phyloP scores from a whole-genome alignment of 2,113 vertebrate species.

The Grantiella picta region DNA sequence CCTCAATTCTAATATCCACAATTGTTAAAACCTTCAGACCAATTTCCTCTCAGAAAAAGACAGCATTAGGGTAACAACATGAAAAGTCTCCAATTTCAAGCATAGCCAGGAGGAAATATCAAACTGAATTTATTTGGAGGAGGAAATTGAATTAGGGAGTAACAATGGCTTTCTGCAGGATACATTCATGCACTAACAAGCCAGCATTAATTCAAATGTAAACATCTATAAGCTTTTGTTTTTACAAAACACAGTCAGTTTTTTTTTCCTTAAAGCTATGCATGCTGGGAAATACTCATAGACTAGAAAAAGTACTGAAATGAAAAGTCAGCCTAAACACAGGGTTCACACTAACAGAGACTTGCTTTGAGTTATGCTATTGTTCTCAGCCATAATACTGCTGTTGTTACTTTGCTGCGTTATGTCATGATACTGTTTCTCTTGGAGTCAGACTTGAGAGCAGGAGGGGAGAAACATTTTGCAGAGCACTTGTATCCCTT shows the following conservation, averaged over 20 bases:
- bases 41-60: constrained; percentile 37
- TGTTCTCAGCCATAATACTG: background rate
- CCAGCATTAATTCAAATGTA: constrained; percentile 27
- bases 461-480: background rate
- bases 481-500: background rate
- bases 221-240: constrained; percentile 46
- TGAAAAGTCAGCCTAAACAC: background rate
- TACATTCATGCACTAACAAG: constrained; percentile 31
- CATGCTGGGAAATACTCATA: background rate
- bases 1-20: constrained; percentile 4
- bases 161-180: constrained; percentile 31
- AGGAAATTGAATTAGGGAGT: constrained; percentile 46
- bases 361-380: background rate
- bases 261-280: background rate
- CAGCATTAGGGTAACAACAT: constrained; percentile 15
- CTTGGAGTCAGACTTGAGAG: background rate
- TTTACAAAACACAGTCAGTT: background rate
- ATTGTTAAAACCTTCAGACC: constrained; percentile 26
- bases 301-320: background rate
- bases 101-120: constrained; percentile 14
- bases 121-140: constrained; percentile 36
- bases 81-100: constrained; percentile 34
- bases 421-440: background rate
- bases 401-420: background rate
- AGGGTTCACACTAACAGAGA: background rate